Evolutionary conservation across 2,888 invertebrate species (phyloP), one percentile per base, ranked within the genome.

Genomic region (Drosophila mimetica): DNA sequence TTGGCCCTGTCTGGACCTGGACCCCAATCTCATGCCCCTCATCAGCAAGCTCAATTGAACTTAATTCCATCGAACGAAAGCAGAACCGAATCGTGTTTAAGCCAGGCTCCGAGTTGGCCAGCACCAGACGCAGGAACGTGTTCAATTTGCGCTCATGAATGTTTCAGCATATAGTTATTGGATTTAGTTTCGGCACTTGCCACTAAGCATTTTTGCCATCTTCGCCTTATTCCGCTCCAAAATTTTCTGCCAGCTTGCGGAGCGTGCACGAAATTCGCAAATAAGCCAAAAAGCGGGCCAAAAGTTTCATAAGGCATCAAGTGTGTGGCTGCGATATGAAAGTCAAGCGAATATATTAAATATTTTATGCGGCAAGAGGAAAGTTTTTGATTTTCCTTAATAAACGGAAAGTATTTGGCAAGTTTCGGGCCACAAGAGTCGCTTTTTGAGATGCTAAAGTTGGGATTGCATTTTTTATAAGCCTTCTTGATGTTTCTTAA

Each of bases 101-200:
- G 64, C 32, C 54, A 54, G 52, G 59, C 58, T 25, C 28, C 46
- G 63, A 44, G 67, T 53, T 57, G 57, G 55, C 39, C 58, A 54
- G 44, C 53, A 18, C 32, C 41, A 67, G 81, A 61, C 59, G 59
- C 58, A 54, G 72, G 48, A 74, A 85, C 84, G 84, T 85, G 84
- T 87, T 86, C 89, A 88, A 85, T 86, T 88, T 88, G 77, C 65
- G 75, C 76, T 88, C 86, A 86, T 86, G 86, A 89, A 86, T 86
- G 79, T 89, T 89, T 89, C 73, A 86, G 77, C 80, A 79, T 86
- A 70, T 77, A 76, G 83, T 75, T 75, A 77, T 86, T 86, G 77
- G 88, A 79, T 87, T 86, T 88, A 82, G 74, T 77, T 84, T 86
- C 65, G 54, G 78, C 77, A 80, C 77, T 88, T 77, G 88, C 75